phyloP scores from a whole-genome alignment of 92 coral and sea anemone genomes.

The Virgularia gustaviana region DNA sequence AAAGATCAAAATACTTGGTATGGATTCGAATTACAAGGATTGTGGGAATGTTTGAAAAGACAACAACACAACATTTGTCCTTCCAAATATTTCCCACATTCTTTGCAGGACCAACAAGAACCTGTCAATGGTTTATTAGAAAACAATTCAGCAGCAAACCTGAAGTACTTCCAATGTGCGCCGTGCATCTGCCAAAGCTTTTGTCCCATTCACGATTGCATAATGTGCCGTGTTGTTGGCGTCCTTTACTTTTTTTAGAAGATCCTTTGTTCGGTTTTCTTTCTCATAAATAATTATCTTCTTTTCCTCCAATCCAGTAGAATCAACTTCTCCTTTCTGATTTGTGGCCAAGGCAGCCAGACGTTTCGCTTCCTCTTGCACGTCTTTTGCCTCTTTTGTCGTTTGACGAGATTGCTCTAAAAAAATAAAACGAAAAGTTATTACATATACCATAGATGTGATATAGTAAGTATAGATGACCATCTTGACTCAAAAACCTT shows the following conservation, averaged over 20 bases:
- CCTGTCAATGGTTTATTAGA: neutral
- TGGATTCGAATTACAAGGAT: no score
- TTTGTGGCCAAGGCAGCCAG: slow-evolving; percentile 29
- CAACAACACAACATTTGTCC: no score
- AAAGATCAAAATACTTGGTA: no score
- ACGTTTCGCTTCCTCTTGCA: slow-evolving; percentile 57
- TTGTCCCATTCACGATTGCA: slow-evolving; percentile 78
- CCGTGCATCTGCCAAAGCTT: slow-evolving; percentile 62
- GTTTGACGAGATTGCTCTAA: slow-evolving; percentile 53
- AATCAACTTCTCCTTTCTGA: neutral
- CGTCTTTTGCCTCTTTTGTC: slow-evolving; percentile 50
- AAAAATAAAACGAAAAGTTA: neutral
- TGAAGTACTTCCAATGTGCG: slow-evolving; percentile 59
- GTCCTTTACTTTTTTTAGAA: slow-evolving; percentile 60
- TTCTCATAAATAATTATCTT: slow-evolving; percentile 41
- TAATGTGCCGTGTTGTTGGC: slow-evolving; percentile 84
- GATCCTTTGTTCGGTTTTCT: slow-evolving; percentile 52
- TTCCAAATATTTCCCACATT: no score
- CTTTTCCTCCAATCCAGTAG: slow-evolving; percentile 52
- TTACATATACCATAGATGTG: neutral
- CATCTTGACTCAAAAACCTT: neutral
- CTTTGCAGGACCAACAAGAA: neutral
- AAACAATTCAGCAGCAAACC: no score
- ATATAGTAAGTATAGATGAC: neutral
- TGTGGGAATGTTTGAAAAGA: no score